A percentile compares a stretch with the other conserved stretches of the same genome.
phyloP scores from a whole-genome alignment of 2,888 invertebrate genomes.

The Cosmia trapezina region DNA sequence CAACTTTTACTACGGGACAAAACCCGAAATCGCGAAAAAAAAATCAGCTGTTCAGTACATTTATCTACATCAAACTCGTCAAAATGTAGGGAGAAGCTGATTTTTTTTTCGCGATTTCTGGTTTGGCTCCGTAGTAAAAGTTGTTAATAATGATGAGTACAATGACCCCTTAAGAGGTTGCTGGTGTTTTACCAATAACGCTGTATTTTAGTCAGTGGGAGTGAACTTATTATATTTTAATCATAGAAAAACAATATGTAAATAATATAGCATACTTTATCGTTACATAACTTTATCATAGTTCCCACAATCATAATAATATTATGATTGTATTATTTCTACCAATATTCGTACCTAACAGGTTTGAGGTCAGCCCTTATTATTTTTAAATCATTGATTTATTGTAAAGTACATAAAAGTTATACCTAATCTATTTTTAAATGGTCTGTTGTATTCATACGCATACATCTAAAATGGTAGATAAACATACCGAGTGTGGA shows the following conservation, averaged over 20 bases:
- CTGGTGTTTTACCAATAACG: too few relatives aligned
- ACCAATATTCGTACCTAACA: constrained; percentile 19
- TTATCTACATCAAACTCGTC: too few relatives aligned
- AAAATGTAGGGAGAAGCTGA: too few relatives aligned
- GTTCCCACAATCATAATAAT: constrained; percentile 30
- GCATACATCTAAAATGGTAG: constrained; percentile 38
- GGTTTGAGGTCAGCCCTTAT: constrained; percentile 12
- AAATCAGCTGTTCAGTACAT: too few relatives aligned
- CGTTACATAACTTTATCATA: constrained; percentile 26
- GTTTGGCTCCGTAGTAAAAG: too few relatives aligned
- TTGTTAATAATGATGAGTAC: too few relatives aligned
- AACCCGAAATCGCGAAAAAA: too few relatives aligned
- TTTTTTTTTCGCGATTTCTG: too few relatives aligned
- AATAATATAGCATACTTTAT: constrained; percentile 49
- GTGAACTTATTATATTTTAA: constrained; percentile 41
- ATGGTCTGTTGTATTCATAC: constrained; percentile 59
- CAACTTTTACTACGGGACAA: too few relatives aligned
- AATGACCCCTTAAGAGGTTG: too few relatives aligned
- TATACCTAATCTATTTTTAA: constrained; percentile 44
- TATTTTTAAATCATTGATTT: constrained; percentile 37
- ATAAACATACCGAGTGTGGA: constrained; percentile 23
- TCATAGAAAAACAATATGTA: constrained; percentile 54
- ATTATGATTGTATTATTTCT: constrained; percentile 25
- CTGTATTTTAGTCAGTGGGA: constrained; percentile 36
- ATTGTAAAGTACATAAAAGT: constrained; percentile 58